Evolutionary conservation across 2,888 invertebrate genomes (phyloP).

Genomic region (Netelia melanura): DNA sequence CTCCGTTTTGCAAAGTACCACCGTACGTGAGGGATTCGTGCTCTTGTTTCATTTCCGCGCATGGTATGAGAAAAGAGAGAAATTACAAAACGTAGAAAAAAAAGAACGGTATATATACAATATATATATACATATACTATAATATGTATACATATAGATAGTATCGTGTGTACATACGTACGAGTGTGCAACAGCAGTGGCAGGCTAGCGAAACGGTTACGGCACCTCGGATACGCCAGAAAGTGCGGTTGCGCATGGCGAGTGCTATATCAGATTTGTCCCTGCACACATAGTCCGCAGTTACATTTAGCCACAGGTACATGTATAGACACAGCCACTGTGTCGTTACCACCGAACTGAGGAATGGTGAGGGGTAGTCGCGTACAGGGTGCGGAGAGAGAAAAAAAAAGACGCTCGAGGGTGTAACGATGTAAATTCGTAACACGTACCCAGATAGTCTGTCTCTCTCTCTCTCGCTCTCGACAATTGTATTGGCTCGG

Average conservation of each 20-base stretch:
- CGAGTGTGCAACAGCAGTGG: slow-evolving; percentile 31
- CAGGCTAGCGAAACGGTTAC: slow-evolving; percentile 11
- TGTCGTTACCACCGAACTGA: too few relatives aligned
- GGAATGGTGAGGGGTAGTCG: too few relatives aligned
- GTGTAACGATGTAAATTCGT: neutral
- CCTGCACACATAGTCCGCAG: neutral
- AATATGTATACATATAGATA: neutral
- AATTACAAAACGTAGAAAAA: slow-evolving; percentile 4
- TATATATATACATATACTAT: neutral
- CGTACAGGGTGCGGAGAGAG: too few relatives aligned
- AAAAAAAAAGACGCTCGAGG: neutral
- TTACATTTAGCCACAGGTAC: neutral
- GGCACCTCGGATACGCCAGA: neutral
- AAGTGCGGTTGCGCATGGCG: slow-evolving; percentile 30
- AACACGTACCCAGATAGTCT: neutral
- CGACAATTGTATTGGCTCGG: neutral
- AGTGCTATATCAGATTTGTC: slow-evolving; percentile 29
- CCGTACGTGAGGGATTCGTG: slow-evolving; percentile 38
- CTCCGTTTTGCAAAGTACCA: slow-evolving; percentile 47
- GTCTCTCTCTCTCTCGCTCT: too few relatives aligned
- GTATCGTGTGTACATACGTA: neutral
- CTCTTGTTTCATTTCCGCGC: slow-evolving; percentile 42
- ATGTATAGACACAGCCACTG: neutral
- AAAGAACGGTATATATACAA: neutral
- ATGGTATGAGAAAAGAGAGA: neutral